Percentiles rank a stretch among this genome's conserved stretches.
Evolutionary conservation across 2,888 invertebrate species (phyloP).

Genomic region (Melanargia galathea): DNA sequence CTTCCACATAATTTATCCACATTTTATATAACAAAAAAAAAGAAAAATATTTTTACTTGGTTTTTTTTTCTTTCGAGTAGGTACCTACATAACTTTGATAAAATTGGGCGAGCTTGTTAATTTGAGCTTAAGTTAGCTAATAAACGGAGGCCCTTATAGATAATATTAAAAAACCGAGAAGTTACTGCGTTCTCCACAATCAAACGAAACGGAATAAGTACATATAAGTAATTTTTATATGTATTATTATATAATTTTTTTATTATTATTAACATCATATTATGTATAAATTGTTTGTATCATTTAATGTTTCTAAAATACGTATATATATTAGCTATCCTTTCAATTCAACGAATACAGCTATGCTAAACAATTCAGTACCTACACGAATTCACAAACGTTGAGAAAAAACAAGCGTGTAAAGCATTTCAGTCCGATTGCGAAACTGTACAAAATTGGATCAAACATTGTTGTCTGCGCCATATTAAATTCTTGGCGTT

Average conservation of each 20-base stretch:
- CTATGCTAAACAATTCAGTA: neutral
- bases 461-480: conserved; percentile 46
- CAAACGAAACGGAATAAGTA: too few relatives aligned
- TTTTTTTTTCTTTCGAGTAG: neutral
- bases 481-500: conserved; percentile 75
- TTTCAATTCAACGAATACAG: neutral
- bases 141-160: too few relatives aligned
- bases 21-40: conserved; percentile 19
- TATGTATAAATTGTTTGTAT: too few relatives aligned
- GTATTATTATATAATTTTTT: too few relatives aligned
- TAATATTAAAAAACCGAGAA: too few relatives aligned
- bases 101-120: too few relatives aligned
- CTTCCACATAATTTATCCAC: conserved; percentile 44
- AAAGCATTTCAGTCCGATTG: conserved; percentile 33
- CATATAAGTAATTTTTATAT: too few relatives aligned
- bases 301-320: too few relatives aligned
- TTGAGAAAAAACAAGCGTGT: neutral
- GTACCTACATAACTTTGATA: neutral
- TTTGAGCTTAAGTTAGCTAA: too few relatives aligned
- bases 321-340: neutral
- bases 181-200: too few relatives aligned
- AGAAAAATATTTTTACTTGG: conserved; percentile 7
- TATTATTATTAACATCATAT: too few relatives aligned
- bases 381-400: neutral
- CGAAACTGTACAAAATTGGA: conserved; percentile 39